phyloP scores from a whole-genome alignment of 2,888 invertebrate species.

The Operophtera brumata region DNA sequence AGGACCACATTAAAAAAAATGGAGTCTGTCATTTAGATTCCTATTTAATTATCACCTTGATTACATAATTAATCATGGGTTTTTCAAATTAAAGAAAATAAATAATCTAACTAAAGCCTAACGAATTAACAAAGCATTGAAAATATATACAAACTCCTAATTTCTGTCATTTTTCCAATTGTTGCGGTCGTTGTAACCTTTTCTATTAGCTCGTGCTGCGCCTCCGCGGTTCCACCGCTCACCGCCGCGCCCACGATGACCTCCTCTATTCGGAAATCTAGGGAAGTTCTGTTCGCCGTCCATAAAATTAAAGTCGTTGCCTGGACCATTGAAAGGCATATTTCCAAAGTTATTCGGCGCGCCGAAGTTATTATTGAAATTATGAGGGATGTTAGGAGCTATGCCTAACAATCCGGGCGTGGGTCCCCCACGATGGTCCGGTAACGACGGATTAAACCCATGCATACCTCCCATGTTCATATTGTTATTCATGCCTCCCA shows the following conservation, averaged over 20 bases:
- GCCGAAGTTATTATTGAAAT: conserved; percentile 63
- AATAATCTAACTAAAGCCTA: conserved; percentile 38
- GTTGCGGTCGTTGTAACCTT: conserved; percentile 76
- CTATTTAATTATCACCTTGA: conserved; percentile 62
- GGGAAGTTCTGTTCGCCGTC: conserved; percentile 69
- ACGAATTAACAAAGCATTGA: neutral
- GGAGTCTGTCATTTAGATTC: conserved; percentile 49
- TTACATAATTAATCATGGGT: conserved; percentile 60
- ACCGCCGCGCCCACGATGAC: conserved; percentile 68
- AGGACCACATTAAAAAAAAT: conserved; percentile 53
- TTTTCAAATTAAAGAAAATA: conserved; percentile 43
- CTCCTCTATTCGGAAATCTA: conserved; percentile 69
- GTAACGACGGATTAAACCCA: conserved; percentile 65
- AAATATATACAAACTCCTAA: conserved; percentile 22
- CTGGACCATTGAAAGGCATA: conserved; percentile 69
- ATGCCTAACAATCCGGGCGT: conserved; percentile 81
- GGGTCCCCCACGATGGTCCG: conserved; percentile 74
- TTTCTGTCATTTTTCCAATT: conserved; percentile 79
- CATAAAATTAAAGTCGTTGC: conserved; percentile 70
- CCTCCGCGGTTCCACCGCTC: conserved; percentile 74
- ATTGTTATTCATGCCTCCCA: conserved; percentile 66
- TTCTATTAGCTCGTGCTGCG: conserved; percentile 70
- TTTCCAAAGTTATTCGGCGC: conserved; percentile 68
- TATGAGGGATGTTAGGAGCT: conserved; percentile 78
- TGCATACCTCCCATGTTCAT: conserved; percentile 69